A percentile compares a stretch with the other conserved stretches of the same genome.
Evolutionary conservation across 1,140 invertebrate genomes (phyloP).

Genomic region (Drosophila pseudoananassae): DNA sequence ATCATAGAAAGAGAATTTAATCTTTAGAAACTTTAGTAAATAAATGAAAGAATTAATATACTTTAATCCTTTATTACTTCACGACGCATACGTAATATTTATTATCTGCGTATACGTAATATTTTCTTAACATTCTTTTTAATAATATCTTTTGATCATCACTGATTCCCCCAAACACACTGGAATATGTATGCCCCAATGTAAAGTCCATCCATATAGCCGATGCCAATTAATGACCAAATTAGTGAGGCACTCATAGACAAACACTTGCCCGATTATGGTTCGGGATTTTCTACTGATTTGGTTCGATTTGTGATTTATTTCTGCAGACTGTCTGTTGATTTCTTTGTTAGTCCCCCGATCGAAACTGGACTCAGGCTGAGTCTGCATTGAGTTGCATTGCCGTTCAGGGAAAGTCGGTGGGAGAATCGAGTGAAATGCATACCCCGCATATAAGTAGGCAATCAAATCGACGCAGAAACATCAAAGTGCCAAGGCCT

Average conservation of each 20-base stretch:
- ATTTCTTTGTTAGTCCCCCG: constrained; percentile 74
- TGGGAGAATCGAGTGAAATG: constrained; percentile 66
- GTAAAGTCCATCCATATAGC: constrained; percentile 56
- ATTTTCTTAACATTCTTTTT: no score
- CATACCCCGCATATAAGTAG: constrained; percentile 55
- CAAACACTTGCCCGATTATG: constrained; percentile 80
- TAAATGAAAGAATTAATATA: neutral
- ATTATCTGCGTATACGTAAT: neutral
- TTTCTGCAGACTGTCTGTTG: constrained; percentile 76
- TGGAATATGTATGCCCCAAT: constrained; percentile 33
- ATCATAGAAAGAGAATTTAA: neutral
- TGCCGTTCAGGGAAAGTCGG: constrained; percentile 59
- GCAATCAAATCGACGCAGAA: constrained; percentile 59
- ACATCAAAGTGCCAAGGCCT: constrained; percentile 71
- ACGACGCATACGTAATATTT: neutral
- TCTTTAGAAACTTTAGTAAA: neutral
- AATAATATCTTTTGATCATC: constrained; percentile 11
- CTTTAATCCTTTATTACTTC: neutral
- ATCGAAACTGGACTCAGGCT: constrained; percentile 24
- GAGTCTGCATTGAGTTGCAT: constrained; percentile 8
- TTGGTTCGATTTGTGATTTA: constrained; percentile 82
- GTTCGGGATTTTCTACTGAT: constrained; percentile 79
- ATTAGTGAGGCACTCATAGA: constrained; percentile 80
- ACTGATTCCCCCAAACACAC: constrained; percentile 18
- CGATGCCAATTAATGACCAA: constrained; percentile 83